Evolutionary conservation across 2,888 invertebrate genomes (phyloP).

Genomic region (Ormyrus labotus): DNA sequence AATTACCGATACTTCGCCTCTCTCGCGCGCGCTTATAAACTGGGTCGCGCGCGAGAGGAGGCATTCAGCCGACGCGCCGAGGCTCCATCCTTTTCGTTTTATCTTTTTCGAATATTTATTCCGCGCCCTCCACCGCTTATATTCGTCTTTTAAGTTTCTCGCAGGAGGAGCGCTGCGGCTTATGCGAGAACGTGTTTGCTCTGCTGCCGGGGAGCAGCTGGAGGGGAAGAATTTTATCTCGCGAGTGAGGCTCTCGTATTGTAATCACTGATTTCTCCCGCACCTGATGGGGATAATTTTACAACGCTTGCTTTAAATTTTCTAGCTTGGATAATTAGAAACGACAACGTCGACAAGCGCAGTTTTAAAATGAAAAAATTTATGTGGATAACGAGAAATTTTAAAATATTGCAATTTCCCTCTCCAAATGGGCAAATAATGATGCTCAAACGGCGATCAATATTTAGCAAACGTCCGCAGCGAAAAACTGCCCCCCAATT

Average conservation of each 20-base stretch:
- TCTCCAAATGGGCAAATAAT: no score
- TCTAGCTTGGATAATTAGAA: no score
- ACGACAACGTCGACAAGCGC: no score
- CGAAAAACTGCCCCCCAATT: no score
- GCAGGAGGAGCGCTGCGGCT: background rate
- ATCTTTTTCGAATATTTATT: slow-evolving; percentile 44
- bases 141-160: background rate
- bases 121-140: slow-evolving; percentile 8
- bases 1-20: slow-evolving; percentile 70
- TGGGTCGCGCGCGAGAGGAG: slow-evolving; percentile 64
- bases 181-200: background rate
- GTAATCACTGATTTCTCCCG: no score
- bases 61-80: slow-evolving; percentile 11
- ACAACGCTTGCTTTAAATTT: no score
- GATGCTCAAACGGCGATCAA: no score
- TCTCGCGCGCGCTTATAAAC: slow-evolving; percentile 59
- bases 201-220: background rate
- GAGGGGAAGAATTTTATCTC: slow-evolving; percentile 29
- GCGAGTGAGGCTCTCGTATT: background rate
- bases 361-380: no score
- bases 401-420: no score
- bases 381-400: no score
- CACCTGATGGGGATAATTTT: no score
- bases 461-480: no score
- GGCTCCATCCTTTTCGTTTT: slow-evolving; percentile 52